A percentile compares a stretch with the other conserved stretches of the same genome.
Evolutionary conservation across 2,797 vertebrate species (phyloP).

Genomic region (Chelidonichthys spinosus): DNA sequence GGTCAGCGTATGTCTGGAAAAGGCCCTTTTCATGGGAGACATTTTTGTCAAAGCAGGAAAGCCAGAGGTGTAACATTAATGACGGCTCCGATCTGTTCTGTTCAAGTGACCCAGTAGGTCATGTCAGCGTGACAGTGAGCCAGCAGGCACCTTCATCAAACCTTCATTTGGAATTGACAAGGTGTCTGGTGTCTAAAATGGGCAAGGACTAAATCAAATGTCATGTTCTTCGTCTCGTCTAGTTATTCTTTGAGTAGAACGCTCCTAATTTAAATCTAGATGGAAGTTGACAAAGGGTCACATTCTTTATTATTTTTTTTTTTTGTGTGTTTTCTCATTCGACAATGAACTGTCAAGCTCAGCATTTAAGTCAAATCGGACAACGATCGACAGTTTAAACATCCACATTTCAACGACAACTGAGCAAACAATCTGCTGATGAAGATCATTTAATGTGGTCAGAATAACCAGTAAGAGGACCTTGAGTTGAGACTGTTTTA

Average conservation of each 20-base stretch:
- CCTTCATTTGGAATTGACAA: neutral
- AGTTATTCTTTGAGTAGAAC: neutral
- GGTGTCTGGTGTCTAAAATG: neutral
- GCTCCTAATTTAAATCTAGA: neutral
- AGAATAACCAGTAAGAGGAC: neutral
- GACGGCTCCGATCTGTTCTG: neutral
- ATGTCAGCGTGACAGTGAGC: slow-evolving; percentile 12
- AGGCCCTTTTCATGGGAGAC: neutral
- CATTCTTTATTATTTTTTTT: no score
- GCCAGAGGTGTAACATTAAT: slow-evolving; percentile 7
- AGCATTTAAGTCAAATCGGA: neutral
- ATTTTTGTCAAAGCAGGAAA: neutral
- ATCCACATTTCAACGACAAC: neutral
- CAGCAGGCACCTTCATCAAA: neutral
- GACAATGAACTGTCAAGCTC: neutral
- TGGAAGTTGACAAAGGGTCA: neutral
- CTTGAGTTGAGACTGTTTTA: neutral
- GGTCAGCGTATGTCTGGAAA: slow-evolving; percentile 11
- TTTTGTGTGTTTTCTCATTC: no score
- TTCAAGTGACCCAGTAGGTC: slow-evolving; percentile 1
- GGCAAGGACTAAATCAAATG: neutral
- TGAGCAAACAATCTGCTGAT: slow-evolving; percentile 2
- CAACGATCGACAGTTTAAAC: slow-evolving; percentile 9
- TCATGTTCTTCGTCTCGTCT: neutral
- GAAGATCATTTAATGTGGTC: neutral